Evolutionary conservation across 2,797 vertebrate species (phyloP).

Genomic region (Anguilla obscura): DNA sequence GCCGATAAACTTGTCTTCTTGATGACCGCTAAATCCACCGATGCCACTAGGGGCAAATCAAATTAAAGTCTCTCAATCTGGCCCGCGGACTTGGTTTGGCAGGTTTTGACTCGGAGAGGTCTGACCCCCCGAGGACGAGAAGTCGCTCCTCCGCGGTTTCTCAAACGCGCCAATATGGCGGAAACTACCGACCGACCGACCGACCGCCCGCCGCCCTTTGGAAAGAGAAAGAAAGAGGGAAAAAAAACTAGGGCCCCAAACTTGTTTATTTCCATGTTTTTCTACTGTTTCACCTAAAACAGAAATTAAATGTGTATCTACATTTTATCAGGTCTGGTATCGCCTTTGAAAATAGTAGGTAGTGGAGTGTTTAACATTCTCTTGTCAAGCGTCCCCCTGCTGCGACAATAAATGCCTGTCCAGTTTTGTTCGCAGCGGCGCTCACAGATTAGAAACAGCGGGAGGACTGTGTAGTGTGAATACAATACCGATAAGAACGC

Average conservation of each 20-base stretch:
- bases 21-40: constrained; percentile 55
- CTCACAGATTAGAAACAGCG: constrained; percentile 98
- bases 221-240: not conserved
- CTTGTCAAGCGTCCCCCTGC: constrained; percentile 90
- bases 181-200: constrained; percentile 25
- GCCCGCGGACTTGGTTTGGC: constrained; percentile 46
- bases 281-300: constrained; percentile 52
- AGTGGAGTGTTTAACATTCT: constrained; percentile 92
- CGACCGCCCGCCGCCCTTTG: not conserved
- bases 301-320: constrained; percentile 75
- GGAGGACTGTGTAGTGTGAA: constrained; percentile 85
- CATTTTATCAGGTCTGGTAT: constrained; percentile 83
- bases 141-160: constrained; percentile 26
- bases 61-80: constrained; percentile 55
- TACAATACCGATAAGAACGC: constrained; percentile 93
- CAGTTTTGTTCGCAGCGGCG: constrained; percentile 95
- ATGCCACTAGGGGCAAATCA: constrained; percentile 51
- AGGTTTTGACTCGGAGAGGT: constrained; percentile 43
- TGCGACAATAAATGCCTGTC: constrained; percentile 98
- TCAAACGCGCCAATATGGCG: constrained; percentile 25
- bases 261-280: constrained; percentile 47
- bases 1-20: constrained; percentile 58
- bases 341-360: constrained; percentile 89
- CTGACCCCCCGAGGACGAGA: constrained; percentile 36
- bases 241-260: constrained; percentile 38